phyloP scores from a whole-genome alignment of 2,113 vertebrate species.

The Ptyas mucosa region DNA sequence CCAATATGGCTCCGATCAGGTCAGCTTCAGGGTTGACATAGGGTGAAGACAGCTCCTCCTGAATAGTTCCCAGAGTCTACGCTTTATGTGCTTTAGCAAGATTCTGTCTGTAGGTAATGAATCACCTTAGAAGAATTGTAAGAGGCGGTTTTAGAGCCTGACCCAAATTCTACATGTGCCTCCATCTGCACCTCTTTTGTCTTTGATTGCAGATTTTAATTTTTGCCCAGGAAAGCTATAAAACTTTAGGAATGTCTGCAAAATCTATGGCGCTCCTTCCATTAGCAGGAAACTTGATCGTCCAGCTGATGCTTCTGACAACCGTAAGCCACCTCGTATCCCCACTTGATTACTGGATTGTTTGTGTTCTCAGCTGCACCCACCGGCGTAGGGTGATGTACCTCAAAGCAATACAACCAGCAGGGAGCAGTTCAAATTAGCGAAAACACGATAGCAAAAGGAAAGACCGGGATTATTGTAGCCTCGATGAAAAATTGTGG shows the following conservation, averaged over 20 bases:
- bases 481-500: not conserved
- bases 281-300: not conserved
- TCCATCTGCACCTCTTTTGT: not conserved
- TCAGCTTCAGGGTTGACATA: too few species aligned
- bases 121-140: not conserved
- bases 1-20: too few species aligned
- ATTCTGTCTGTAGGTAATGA: not conserved
- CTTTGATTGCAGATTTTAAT: not conserved
- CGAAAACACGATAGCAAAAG: not conserved
- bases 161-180: not conserved
- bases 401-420: not conserved
- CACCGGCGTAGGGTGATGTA: not conserved
- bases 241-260: not conserved
- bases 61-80: too few species aligned
- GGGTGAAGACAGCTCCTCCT: too few species aligned
- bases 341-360: not conserved
- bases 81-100: not conserved
- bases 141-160: not conserved
- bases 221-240: not conserved
- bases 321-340: not conserved
- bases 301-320: not conserved
- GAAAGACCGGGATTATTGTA: not conserved
- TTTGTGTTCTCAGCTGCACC: not conserved
- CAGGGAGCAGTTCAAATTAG: not conserved
- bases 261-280: not conserved